phyloP scores from a whole-genome alignment of 2,888 invertebrate species.

The Steinernema scapterisci region DNA sequence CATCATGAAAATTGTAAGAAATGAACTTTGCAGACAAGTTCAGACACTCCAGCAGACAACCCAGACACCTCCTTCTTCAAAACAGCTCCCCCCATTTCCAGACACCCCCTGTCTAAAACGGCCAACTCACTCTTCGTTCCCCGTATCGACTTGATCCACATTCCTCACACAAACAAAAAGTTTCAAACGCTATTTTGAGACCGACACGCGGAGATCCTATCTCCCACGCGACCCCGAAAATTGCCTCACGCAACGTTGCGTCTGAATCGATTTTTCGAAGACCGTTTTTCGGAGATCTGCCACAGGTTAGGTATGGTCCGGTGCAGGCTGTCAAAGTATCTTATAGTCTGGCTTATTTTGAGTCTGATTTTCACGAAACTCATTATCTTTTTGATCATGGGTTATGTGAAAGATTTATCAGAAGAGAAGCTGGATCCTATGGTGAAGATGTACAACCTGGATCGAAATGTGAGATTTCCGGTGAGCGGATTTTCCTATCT shows the following conservation, averaged over 20 bases:
- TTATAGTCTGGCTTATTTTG: neutral
- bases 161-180: too few species aligned
- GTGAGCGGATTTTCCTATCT: neutral
- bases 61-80: too few species aligned
- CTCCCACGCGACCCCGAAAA: constrained; percentile 43
- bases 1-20: too few species aligned
- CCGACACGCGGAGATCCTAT: too few species aligned
- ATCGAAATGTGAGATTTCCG: constrained; percentile 42
- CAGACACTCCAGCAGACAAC: too few species aligned
- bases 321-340: neutral
- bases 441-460: neutral
- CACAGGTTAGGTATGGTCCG: neutral
- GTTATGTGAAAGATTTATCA: neutral
- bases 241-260: neutral
- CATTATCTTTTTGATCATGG: neutral
- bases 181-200: too few species aligned
- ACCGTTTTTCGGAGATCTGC: neutral
- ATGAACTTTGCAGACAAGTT: too few species aligned
- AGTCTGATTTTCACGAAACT: neutral
- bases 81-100: too few species aligned
- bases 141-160: too few species aligned
- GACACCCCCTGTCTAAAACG: too few species aligned
- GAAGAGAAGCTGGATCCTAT: neutral
- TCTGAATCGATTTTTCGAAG: neutral
- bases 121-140: too few species aligned